These are phyloP conservation scores for Diplosoma virens DNA, from an alignment of 23 tunicate species.

Conservation along the genomic window DNA sequence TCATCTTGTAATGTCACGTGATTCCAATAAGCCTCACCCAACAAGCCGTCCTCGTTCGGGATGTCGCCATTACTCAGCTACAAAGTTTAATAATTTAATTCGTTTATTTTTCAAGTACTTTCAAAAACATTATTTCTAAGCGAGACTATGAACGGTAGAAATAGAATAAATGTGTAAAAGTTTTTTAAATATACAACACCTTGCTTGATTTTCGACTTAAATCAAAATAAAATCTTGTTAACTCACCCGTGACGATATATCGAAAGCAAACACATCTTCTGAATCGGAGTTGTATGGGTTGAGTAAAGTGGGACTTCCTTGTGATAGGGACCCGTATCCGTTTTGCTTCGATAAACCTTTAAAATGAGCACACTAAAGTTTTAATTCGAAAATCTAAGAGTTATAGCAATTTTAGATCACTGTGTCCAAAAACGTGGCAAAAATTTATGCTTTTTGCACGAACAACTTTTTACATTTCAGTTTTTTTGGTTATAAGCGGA, in stretches of 20 bases:
- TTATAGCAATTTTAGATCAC: too few species aligned
- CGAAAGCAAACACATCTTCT: constrained; percentile 22
- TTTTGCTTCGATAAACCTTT: constrained; percentile 50
- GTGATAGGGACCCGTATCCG: constrained; percentile 54
- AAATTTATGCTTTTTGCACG: too few species aligned
- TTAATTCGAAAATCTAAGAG: too few species aligned
- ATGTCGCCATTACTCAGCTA: constrained; percentile 28
- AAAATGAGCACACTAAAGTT: too few species aligned
- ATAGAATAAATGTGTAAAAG: too few species aligned
- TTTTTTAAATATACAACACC: too few species aligned
- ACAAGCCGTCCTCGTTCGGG: constrained; percentile 28
- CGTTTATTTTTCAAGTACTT: neutral
- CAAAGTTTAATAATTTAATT: neutral
- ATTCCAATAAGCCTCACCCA: constrained; percentile 93
- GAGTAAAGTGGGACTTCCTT: constrained; percentile 9
- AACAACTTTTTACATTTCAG: too few species aligned
- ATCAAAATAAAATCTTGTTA: neutral
- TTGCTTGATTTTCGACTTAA: too few species aligned
- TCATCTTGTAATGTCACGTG: constrained; percentile 84
- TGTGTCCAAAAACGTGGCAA: too few species aligned
- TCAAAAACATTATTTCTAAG: neutral
- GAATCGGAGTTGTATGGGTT: constrained; percentile 4
- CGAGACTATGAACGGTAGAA: too few species aligned
- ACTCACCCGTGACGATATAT: constrained; percentile 10
- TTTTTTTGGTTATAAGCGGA: too few species aligned